Conservation (phyloP, 2,888 invertebrate genomes). For the Pristionchus maxplancki region DNA sequence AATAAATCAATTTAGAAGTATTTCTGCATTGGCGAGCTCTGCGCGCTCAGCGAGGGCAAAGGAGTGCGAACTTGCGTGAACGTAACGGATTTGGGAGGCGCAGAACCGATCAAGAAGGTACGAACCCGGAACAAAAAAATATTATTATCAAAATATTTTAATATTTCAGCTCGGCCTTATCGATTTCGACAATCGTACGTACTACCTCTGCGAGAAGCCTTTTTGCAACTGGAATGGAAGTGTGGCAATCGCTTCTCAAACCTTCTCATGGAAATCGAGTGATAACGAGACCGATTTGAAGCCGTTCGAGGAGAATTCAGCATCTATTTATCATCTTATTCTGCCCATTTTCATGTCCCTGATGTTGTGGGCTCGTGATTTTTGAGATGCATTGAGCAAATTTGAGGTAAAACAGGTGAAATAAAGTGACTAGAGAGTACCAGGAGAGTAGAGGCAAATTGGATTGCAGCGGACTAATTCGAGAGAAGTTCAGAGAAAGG, state of each 20-base stretch:
- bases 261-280: neutral
- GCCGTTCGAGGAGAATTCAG: neutral
- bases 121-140: too few relatives aligned
- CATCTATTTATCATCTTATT: neutral
- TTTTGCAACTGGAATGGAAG: neutral
- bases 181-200: constrained; percentile 39
- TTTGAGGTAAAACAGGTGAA: neutral
- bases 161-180: constrained; percentile 9
- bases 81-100: neutral
- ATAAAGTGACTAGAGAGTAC: neutral
- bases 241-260: neutral
- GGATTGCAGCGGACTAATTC: neutral
- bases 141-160: too few relatives aligned
- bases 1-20: neutral
- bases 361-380: neutral
- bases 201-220: constrained; percentile 20
- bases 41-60: neutral
- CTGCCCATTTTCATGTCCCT: neutral
- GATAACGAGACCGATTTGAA: neutral
- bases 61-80: constrained; percentile 18
- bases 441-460: neutral
- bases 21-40: constrained; percentile 26
- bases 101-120: constrained; percentile 7
- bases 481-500: neutral
- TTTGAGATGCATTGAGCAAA: neutral